These are phyloP conservation scores for Pterois miles DNA, from an alignment of 2,797 vertebrate species.

Conservation along the genomic window DNA sequence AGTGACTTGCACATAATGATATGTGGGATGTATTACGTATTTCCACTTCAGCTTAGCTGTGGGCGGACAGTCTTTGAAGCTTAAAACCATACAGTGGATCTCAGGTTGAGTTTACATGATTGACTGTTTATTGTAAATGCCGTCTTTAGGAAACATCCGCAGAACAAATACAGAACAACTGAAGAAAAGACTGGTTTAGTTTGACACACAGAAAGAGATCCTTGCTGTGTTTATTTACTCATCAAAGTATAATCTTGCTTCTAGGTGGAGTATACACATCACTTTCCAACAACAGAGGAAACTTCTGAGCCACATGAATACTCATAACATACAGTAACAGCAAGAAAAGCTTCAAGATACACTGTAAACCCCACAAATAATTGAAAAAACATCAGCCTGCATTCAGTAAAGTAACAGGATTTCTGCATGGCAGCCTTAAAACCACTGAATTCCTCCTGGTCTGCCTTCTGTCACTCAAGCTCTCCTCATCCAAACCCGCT, in stretches of 20 bases:
- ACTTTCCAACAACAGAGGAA: conserved; percentile 24
- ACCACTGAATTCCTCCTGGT: conserved; percentile 62
- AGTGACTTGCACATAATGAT: conserved; percentile 45
- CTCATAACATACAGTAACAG: conserved; percentile 11
- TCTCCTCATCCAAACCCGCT: conserved; percentile 43
- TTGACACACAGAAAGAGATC: neutral
- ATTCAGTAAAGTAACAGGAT: conserved; percentile 36
- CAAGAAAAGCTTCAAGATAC: conserved; percentile 1
- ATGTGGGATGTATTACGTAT: conserved; percentile 39
- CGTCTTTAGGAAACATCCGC: conserved; percentile 45
- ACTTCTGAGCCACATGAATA: neutral
- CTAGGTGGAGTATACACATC: conserved; percentile 17
- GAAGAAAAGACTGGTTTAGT: conserved; percentile 10
- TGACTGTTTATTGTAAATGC: conserved; percentile 45
- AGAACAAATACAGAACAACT: conserved; percentile 17
- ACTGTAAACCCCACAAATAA: conserved; percentile 1
- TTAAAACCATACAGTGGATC: conserved; percentile 22
- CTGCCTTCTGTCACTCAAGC: conserved; percentile 52
- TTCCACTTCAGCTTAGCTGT: conserved; percentile 38
- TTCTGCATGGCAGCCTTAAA: conserved; percentile 39
- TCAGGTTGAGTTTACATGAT: conserved; percentile 42
- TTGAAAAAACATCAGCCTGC: conserved; percentile 21
- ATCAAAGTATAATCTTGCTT: conserved; percentile 25
- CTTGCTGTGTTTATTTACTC: conserved; percentile 33
- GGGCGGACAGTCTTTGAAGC: conserved; percentile 26